A percentile compares a stretch with the other conserved stretches of the same genome.
These are phyloP conservation scores for Tiaroga cobitis DNA, from an alignment of 2,797 vertebrate genomes.

Conservation along the genomic window DNA sequence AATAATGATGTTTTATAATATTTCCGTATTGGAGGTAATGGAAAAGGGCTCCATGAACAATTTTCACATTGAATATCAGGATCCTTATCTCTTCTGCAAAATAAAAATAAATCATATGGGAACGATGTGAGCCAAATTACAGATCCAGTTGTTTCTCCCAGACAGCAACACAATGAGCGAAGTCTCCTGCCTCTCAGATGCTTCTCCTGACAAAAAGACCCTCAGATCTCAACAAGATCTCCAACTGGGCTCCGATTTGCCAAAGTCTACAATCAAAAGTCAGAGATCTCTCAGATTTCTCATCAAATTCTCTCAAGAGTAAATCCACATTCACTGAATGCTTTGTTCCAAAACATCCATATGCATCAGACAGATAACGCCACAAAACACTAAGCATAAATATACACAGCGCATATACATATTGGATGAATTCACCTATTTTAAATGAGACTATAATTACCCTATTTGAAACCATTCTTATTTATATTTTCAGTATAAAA, in stretches of 20 bases:
- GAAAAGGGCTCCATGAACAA: neutral
- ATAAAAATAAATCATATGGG: neutral
- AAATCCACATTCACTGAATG: neutral
- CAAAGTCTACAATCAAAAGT: neutral
- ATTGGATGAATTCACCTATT: neutral
- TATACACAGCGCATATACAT: neutral
- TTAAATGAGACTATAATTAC: neutral
- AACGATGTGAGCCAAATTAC: neutral
- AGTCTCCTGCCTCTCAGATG: neutral
- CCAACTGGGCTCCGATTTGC: neutral
- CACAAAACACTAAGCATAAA: neutral
- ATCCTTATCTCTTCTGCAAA: neutral
- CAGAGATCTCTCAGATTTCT: neutral
- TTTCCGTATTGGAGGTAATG: neutral
- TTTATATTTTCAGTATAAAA: neutral
- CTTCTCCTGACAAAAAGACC: neutral
- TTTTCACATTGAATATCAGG: neutral
- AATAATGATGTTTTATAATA: neutral
- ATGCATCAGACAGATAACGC: neutral
- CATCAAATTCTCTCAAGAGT: neutral
- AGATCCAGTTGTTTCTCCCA: neutral
- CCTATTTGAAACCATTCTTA: neutral
- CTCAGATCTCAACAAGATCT: neutral
- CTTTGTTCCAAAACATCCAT: neutral
- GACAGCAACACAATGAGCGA: neutral